Evolutionary conservation across 2,113 vertebrate genomes (phyloP).

Genomic region (Lipotes vexillifer): DNA sequence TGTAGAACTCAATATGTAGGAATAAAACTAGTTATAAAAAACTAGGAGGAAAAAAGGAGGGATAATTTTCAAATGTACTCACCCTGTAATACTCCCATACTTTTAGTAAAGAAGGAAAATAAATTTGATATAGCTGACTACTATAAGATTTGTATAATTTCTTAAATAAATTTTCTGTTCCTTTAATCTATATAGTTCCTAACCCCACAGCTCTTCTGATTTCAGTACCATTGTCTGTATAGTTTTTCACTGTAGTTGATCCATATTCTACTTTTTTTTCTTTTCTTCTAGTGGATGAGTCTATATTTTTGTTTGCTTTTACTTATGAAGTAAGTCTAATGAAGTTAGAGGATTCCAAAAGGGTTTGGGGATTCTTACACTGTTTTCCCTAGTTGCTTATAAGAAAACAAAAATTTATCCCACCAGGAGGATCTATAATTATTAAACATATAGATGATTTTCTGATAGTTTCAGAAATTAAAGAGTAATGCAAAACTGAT

Average conservation of each 20-base stretch:
- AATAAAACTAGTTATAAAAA: constrained; percentile 14
- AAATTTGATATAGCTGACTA: background rate
- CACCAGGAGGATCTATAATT: background rate
- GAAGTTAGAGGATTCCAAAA: background rate
- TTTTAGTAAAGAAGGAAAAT: background rate
- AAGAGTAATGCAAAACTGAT: background rate
- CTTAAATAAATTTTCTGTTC: background rate
- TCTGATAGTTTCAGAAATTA: background rate
- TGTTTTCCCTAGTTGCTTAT: background rate
- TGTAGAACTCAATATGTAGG: background rate
- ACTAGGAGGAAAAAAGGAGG: background rate
- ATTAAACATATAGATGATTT: background rate
- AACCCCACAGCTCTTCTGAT: background rate
- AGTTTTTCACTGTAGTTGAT: background rate
- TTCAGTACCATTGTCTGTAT: background rate
- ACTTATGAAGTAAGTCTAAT: background rate
- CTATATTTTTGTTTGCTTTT: background rate
- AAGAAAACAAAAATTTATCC: background rate
- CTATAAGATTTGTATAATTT: background rate
- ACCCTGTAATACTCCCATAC: background rate
- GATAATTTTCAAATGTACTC: background rate
- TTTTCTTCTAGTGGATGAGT: background rate
- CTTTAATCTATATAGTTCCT: background rate
- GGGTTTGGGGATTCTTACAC: background rate
- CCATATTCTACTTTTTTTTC: background rate